phyloP scores from a whole-genome alignment of 2,888 invertebrate genomes.

The Uropetala carovei region DNA sequence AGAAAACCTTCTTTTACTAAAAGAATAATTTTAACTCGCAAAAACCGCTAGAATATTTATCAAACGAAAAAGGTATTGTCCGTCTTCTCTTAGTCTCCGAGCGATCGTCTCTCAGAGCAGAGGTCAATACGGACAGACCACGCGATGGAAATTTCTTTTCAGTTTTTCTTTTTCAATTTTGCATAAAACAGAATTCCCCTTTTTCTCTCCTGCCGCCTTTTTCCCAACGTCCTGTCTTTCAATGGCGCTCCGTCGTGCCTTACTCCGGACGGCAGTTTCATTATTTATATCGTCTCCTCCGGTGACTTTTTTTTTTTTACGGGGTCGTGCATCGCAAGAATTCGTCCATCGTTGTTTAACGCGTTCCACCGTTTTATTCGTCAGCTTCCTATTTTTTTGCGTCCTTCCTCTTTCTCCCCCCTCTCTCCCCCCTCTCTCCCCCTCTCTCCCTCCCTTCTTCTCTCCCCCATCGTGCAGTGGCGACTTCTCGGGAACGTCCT shows the following conservation, averaged over 20 bases:
- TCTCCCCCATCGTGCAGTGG: conserved; percentile 17
- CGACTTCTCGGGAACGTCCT: conserved; percentile 20
- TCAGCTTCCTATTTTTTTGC: not conserved
- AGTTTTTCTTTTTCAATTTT: not conserved
- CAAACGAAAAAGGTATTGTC: not conserved
- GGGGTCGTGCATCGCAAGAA: conserved; percentile 58
- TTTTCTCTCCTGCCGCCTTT: not conserved
- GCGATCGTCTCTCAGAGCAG: not conserved
- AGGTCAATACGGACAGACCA: not conserved
- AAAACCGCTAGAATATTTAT: too few species aligned
- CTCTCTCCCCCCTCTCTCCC: not conserved
- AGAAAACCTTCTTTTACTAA: too few species aligned
- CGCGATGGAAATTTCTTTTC: not conserved
- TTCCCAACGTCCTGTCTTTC: conserved; percentile 32
- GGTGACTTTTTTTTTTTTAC: conserved; percentile 60
- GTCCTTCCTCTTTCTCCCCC: not conserved
- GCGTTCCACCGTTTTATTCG: conserved; percentile 33
- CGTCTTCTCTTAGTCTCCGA: not conserved
- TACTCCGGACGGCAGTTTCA: conserved; percentile 49
- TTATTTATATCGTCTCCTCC: conserved; percentile 52
- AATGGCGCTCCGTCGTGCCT: conserved; percentile 55
- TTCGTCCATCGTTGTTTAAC: conserved; percentile 26
- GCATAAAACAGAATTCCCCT: not conserved
- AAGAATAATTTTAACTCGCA: too few species aligned
- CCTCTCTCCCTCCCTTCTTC: not conserved